Evolutionary conservation across 2,797 vertebrate species (phyloP), one percentile per base, ranked within the genome.

Genomic region (Microcaecilia unicolor): DNA sequence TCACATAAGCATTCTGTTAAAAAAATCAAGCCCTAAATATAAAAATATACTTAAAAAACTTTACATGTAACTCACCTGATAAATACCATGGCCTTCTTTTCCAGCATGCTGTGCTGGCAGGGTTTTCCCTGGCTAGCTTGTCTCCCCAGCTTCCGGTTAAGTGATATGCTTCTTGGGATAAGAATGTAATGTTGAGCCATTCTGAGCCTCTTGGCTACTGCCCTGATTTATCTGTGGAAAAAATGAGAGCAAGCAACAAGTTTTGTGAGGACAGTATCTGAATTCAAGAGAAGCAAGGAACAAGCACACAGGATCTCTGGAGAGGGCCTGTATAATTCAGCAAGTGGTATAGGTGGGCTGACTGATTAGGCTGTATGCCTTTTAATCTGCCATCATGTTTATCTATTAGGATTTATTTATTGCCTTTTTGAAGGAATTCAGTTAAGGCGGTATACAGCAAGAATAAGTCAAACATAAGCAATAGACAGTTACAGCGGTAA

Each of bases 221-320:
- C 41, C 33, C 23, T 25, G 31, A 8, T 22, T n/a, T 38, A 30
- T 26, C 61, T 65, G 49, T n/a, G 25, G 36, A 36, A 38, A 24
- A 41, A 10, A 15, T n/a, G 26, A 42, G 32, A 34, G 31, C 11
- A 18, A 1, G 3, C 8, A 18, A 9, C 13, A 5, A n/a, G n/a
- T n/a, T n/a, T n/a, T n/a, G n/a, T n/a, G n/a, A n/a, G n/a, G n/a
- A n/a, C n/a, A n/a, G n/a, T n/a, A n/a, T n/a, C n/a, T n/a, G n/a
- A n/a, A n/a, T n/a, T n/a, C n/a, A n/a, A n/a, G n/a, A n/a, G n/a
- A n/a, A 11, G 37, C 7, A 29, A 7, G 25, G 37, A 25, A n/a
- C n/a, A n/a, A n/a, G n/a, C n/a, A n/a, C n/a, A n/a, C n/a, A n/a
- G n/a, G n/a, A n/a, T n/a, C n/a, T n/a, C n/a, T 9, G 5, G 31